phyloP scores from a whole-genome alignment of 1,140 invertebrate species.

The Nautilus pompilius region DNA sequence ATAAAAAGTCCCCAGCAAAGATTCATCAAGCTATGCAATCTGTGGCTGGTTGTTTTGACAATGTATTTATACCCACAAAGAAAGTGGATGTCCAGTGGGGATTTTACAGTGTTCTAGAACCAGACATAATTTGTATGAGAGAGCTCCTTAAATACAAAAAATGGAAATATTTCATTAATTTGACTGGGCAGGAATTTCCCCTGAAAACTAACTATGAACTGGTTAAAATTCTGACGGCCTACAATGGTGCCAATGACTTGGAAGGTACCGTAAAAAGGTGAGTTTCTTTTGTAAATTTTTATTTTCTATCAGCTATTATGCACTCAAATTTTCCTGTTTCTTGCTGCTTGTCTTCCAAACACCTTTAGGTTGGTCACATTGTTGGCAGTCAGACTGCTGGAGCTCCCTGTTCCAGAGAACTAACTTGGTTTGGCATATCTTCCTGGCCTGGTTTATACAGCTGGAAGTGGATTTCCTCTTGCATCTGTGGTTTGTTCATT shows the following conservation, averaged over 20 bases:
- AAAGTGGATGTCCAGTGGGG: conserved; percentile 14
- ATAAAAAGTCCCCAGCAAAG: conserved; percentile 22
- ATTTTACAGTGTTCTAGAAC: conserved; percentile 22
- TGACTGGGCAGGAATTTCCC: conserved; percentile 38
- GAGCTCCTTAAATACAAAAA: conserved; percentile 8
- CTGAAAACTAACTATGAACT: conserved; percentile 41
- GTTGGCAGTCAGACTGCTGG: too few relatives aligned
- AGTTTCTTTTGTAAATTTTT: too few relatives aligned
- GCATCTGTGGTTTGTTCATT: too few relatives aligned
- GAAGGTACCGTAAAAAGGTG: conserved; percentile 11
- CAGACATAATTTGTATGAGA: conserved; percentile 19
- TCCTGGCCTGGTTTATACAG: too few relatives aligned
- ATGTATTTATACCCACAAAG: conserved; percentile 26
- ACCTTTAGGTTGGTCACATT: too few relatives aligned
- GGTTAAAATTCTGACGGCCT: conserved; percentile 30
- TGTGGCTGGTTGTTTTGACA: conserved; percentile 27
- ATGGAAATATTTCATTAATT: conserved; percentile 39
- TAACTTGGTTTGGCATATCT: too few relatives aligned
- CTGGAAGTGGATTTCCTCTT: too few relatives aligned
- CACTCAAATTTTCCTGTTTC: too few relatives aligned
- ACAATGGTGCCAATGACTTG: conserved; percentile 32
- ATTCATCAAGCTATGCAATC: conserved; percentile 5
- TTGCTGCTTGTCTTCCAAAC: too few relatives aligned
- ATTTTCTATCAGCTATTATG: too few relatives aligned
- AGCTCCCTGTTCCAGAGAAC: too few relatives aligned